Evolutionary conservation across 1,140 invertebrate genomes (phyloP).

Genomic region (Hycleus phaleratus): DNA sequence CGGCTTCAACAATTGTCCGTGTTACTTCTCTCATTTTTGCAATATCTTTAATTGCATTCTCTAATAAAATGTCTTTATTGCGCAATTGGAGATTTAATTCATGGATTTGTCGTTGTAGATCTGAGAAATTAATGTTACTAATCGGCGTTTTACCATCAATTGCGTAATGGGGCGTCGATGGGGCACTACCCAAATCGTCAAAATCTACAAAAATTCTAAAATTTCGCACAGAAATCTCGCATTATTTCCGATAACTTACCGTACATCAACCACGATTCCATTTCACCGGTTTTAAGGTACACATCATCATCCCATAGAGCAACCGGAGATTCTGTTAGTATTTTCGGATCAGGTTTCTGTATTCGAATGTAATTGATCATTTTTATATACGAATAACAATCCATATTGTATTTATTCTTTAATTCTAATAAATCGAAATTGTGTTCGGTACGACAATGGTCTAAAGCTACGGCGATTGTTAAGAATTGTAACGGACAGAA

Average conservation of each 20-base stretch:
- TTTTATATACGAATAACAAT: conserved; percentile 81
- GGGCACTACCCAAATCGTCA: conserved; percentile 40
- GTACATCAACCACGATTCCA: conserved; percentile 79
- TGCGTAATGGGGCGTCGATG: conserved; percentile 40
- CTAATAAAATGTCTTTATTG: conserved; percentile 47
- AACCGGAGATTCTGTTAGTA: conserved; percentile 46
- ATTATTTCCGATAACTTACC: conserved; percentile 46
- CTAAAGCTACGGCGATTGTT: conserved; percentile 47
- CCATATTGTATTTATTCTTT: conserved; percentile 64
- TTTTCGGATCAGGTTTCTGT: conserved; percentile 49
- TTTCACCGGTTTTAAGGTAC: conserved; percentile 70
- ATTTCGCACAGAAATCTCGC: neutral
- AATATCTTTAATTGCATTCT: conserved; percentile 55
- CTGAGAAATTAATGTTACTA: conserved; percentile 35
- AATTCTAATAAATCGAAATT: conserved; percentile 61
- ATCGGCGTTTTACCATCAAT: conserved; percentile 40
- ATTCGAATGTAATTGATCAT: conserved; percentile 79
- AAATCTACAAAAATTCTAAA: conserved; percentile 34
- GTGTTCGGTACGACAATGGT: conserved; percentile 54
- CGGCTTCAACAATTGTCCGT: conserved; percentile 41
- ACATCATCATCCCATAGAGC: conserved; percentile 66
- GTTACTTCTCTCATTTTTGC: conserved; percentile 54
- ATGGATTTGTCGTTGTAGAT: conserved; percentile 37
- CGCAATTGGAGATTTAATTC: conserved; percentile 35
- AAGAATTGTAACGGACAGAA: conserved; percentile 49